These are phyloP conservation scores for Oligia fasciuncula DNA, from an alignment of 2,888 invertebrate genomes.

Conservation along the genomic window DNA sequence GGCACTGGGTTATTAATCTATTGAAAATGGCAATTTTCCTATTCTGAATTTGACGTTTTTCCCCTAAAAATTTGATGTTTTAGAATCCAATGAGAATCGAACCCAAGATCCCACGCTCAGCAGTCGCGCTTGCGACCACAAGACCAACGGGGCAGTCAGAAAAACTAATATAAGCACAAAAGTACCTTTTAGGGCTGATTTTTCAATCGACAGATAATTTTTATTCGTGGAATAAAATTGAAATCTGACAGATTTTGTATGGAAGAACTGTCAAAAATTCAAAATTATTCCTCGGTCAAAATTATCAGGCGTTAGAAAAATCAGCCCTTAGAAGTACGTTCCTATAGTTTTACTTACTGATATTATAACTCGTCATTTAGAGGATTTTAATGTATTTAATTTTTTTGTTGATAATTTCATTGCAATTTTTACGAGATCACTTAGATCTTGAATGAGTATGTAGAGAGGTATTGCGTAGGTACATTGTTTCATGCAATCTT, in stretches of 20 bases:
- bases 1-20: no score
- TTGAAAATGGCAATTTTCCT: no score
- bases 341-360: neutral
- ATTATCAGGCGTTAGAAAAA: no score
- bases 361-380: neutral
- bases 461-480: neutral
- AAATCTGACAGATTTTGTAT: no score
- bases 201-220: no score
- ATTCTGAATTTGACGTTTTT: no score
- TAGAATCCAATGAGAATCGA: no score
- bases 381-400: neutral
- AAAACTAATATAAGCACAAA: no score
- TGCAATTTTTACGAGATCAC: neutral
- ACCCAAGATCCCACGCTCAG: neutral
- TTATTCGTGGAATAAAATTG: no score
- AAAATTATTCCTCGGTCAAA: no score
- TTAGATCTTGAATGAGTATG: neutral
- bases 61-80: no score
- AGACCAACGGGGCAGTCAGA: neutral
- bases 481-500: conserved; percentile 9
- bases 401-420: neutral
- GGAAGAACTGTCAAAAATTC: no score
- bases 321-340: neutral
- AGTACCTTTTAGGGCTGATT: neutral
- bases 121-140: neutral